Base-by-base conservation (phyloP, 2,113 vertebrate genomes). In the Nannospalax galili region DNA sequence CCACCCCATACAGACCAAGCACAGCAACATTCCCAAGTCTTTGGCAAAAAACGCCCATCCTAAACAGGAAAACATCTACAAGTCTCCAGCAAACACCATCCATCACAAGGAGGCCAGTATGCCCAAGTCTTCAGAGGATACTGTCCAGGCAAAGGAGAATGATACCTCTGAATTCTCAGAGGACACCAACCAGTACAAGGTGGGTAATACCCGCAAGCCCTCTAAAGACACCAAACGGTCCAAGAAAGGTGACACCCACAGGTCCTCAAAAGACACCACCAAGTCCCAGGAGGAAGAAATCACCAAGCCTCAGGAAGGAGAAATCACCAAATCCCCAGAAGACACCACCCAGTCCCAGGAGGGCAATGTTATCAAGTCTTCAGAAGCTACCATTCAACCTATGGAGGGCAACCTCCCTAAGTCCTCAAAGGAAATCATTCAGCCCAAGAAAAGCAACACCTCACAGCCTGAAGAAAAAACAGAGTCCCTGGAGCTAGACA, bases 101-200 rank as follows among this genome's bases (percentile, higher is more conserved):
- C 15, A 32, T 0, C 3, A 19, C 24, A 45, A 73, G 2, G 20
- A 72, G 20, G 17, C 0, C 1, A 32, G 7, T 3, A 24, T 0
- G 24, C 17, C 15, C 22, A 86, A n/a, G 56, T 16, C 26, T 5
- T 14, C 64, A 22, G 52, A 48, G 3, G 19, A 56, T 7, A 74
- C 7, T 0, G 3, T 37, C 5, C 40, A 24, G 8, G 22, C 70
- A 19, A 67, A 52, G 2, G 19, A 67, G 20, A 37, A 0, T 0
- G 4, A 58, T 0, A 42, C 35, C 22, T 3, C 20, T n/a, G 75
- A 40, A 7, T 17, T 37, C 4, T 19, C n/a, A 26, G 12, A 32
- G 3, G 22, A 89, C 42, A 37, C 22, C 32, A 45, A 24, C 0
- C 26, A 12, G 0, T 14, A 45, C 28, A 78, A 73, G 9, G 2